A percentile compares a stretch with the other conserved stretches of the same genome.
These are phyloP conservation scores for Heliconius hewitsoni DNA, from an alignment of 1,140 invertebrate genomes.

Conservation along the genomic window DNA sequence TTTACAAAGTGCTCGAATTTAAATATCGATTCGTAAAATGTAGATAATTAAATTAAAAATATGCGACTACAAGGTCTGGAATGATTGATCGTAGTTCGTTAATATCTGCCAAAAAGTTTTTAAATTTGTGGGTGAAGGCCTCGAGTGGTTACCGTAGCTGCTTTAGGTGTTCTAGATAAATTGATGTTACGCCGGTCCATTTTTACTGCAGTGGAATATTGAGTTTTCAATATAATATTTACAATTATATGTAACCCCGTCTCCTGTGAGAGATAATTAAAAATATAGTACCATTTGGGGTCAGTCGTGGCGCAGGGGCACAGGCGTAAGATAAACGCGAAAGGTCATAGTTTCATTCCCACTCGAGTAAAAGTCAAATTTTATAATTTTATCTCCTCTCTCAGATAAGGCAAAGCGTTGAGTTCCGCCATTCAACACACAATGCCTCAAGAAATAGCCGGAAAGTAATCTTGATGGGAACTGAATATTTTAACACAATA, in stretches of 20 bases:
- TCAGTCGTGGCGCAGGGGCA: no score
- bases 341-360: no score
- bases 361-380: no score
- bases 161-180: constrained; percentile 31
- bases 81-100: constrained; percentile 36
- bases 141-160: constrained; percentile 31
- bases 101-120: constrained; percentile 39
- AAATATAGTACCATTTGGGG: no score
- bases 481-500: no score
- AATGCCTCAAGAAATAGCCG: no score
- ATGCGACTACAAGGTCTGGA: constrained; percentile 23
- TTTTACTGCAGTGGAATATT: constrained; percentile 31
- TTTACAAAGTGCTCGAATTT: background rate
- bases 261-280: background rate
- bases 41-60: constrained; percentile 17
- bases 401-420: no score
- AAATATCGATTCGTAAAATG: background rate
- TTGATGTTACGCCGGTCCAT: constrained; percentile 27
- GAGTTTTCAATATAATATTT: constrained; percentile 1
- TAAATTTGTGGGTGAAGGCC: constrained; percentile 35
- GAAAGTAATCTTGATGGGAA: no score
- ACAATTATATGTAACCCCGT: background rate
- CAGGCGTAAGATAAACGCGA: no score
- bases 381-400: no score
- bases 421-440: no score